A percentile compares a stretch with the other conserved stretches of the same genome.
These are phyloP conservation scores for Patiria pectinifera DNA, from an alignment of 53 echinoderm and acorn worm genomes.

Conservation along the genomic window DNA sequence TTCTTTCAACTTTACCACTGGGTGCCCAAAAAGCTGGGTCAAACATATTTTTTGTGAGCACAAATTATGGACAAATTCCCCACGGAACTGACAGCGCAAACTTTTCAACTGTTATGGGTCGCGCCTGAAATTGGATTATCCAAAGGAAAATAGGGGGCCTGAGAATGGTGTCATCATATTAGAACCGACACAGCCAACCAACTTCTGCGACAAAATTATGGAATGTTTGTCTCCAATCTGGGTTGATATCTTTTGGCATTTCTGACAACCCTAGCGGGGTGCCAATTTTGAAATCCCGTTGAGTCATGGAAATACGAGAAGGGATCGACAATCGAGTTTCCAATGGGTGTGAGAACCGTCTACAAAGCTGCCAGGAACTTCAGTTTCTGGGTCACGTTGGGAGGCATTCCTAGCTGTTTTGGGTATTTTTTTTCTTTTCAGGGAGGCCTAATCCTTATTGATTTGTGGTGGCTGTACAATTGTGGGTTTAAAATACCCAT, in stretches of 20 bases:
- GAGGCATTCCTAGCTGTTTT: neutral
- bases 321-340: neutral
- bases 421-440: neutral
- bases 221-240: neutral
- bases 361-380: neutral
- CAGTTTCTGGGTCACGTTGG: neutral
- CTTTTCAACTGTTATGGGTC: neutral
- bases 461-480: no score
- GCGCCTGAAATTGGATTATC: neutral
- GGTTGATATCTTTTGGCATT: neutral
- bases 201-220: neutral
- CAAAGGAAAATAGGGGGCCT: neutral
- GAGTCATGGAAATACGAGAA: constrained; percentile 2
- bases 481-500: neutral
- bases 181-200: neutral
- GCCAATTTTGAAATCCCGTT: neutral
- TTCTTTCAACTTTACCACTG: no score
- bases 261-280: neutral
- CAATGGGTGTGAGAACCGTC: neutral
- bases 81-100: no score
- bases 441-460: neutral
- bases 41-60: no score
- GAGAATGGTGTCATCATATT: neutral
- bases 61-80: no score
- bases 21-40: no score